Conservation (phyloP, 2,888 invertebrate genomes). For the Sympetrum striolatum region DNA sequence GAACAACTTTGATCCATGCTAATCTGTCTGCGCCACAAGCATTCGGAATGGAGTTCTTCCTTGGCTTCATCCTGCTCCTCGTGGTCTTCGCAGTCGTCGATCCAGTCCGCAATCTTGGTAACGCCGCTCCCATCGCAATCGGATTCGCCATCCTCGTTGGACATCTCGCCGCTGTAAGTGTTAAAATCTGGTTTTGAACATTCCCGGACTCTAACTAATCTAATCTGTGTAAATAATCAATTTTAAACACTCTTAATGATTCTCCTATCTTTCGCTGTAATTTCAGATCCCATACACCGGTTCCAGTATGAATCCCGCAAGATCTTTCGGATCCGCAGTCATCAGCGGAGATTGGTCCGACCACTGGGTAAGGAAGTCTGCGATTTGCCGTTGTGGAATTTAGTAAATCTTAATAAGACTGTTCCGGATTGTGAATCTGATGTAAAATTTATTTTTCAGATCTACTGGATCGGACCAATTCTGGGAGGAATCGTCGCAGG, state of each 20-base stretch:
- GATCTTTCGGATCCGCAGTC: slow-evolving; percentile 86
- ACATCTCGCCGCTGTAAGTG: slow-evolving; percentile 83
- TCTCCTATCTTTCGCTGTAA: neutral
- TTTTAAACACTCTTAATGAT: too few relatives aligned
- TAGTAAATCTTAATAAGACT: too few relatives aligned
- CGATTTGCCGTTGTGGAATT: neutral
- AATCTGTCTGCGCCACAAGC: slow-evolving; percentile 78
- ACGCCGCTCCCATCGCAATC: slow-evolving; percentile 84
- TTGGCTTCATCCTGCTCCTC: slow-evolving; percentile 86
- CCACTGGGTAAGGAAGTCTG: slow-evolving; percentile 76
- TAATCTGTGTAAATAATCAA: too few relatives aligned
- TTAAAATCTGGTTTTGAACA: neutral
- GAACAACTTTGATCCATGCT: slow-evolving; percentile 70
- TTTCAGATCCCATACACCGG: slow-evolving; percentile 72
- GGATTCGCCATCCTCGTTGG: slow-evolving; percentile 86
- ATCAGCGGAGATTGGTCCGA: slow-evolving; percentile 75
- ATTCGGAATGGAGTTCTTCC: slow-evolving; percentile 87
- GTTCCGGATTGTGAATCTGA: neutral
- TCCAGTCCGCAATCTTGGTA: slow-evolving; percentile 78
- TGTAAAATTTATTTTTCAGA: slow-evolving; percentile 59
- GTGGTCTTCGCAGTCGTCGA: slow-evolving; percentile 92
- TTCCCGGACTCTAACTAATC: too few relatives aligned
- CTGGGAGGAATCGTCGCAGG: slow-evolving; percentile 80
- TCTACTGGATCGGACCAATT: slow-evolving; percentile 88
- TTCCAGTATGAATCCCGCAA: slow-evolving; percentile 91